phyloP scores from a whole-genome alignment of 2,888 invertebrate species.

The Metacarcinus magister region DNA sequence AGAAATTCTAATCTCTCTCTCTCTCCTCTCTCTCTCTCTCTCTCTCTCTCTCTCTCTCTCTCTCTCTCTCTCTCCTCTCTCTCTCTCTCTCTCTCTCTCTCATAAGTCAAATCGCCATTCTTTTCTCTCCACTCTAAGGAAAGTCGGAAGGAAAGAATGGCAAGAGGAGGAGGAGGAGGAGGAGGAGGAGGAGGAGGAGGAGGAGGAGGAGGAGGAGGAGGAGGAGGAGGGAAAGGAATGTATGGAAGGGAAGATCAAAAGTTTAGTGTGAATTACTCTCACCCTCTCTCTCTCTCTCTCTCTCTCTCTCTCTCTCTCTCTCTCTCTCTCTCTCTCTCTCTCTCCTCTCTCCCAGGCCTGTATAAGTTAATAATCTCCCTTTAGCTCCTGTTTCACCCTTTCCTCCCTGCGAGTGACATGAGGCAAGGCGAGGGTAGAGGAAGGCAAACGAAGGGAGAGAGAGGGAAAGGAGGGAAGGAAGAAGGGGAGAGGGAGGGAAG shows the following conservation, averaged over 20 bases:
- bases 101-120: too few relatives aligned
- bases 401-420: neutral
- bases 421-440: neutral
- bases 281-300: neutral
- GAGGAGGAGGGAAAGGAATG: neutral
- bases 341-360: neutral
- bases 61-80: too few relatives aligned
- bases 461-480: too few relatives aligned
- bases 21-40: too few relatives aligned
- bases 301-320: neutral
- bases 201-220: neutral
- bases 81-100: too few relatives aligned
- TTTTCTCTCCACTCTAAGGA: too few relatives aligned
- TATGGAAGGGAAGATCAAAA: neutral
- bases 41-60: too few relatives aligned
- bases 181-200: neutral
- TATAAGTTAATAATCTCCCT: conserved; percentile 22
- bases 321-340: too few relatives aligned
- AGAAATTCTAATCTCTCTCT: too few relatives aligned
- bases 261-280: neutral
- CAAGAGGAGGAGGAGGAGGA: neutral
- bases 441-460: too few relatives aligned
- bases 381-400: neutral
- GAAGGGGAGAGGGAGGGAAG: too few relatives aligned
- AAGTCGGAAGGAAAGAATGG: too few relatives aligned